These are phyloP conservation scores for Operophtera brumata DNA, from an alignment of 2,888 invertebrate genomes.

Conservation along the genomic window DNA sequence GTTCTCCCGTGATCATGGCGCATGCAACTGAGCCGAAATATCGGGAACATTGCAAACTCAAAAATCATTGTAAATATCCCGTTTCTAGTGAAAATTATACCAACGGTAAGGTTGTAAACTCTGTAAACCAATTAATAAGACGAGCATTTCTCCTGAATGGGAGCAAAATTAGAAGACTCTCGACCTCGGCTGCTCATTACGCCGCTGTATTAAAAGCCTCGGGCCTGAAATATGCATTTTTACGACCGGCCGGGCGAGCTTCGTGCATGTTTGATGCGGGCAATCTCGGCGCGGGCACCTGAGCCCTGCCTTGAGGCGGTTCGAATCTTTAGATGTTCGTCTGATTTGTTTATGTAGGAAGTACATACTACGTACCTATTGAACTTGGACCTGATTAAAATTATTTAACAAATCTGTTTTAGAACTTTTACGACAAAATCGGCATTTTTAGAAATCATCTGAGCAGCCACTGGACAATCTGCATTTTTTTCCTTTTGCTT, in stretches of 20 bases:
- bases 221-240: conserved; percentile 78
- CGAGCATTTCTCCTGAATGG: conserved; percentile 65
- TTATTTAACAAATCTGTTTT: too few relatives aligned
- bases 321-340: conserved; percentile 17
- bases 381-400: too few relatives aligned
- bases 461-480: too few relatives aligned
- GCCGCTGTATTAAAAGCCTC: conserved; percentile 73
- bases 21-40: too few relatives aligned
- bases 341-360: conserved; percentile 12
- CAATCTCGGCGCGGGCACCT: conserved; percentile 67
- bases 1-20: too few relatives aligned
- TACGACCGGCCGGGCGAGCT: conserved; percentile 65
- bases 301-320: conserved; percentile 32
- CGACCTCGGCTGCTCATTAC: conserved; percentile 75
- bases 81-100: too few relatives aligned
- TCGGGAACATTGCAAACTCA: too few relatives aligned
- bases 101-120: conserved; percentile 29
- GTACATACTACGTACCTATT: too few relatives aligned
- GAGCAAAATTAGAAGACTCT: conserved; percentile 70
- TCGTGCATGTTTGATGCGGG: conserved; percentile 74
- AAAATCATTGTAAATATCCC: too few relatives aligned
- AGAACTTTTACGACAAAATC: too few relatives aligned
- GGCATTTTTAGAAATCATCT: too few relatives aligned
- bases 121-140: conserved; percentile 62
- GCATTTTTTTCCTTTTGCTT: too few relatives aligned